phyloP scores from a whole-genome alignment of 2,888 invertebrate species.

The Halocaridina rubra region DNA sequence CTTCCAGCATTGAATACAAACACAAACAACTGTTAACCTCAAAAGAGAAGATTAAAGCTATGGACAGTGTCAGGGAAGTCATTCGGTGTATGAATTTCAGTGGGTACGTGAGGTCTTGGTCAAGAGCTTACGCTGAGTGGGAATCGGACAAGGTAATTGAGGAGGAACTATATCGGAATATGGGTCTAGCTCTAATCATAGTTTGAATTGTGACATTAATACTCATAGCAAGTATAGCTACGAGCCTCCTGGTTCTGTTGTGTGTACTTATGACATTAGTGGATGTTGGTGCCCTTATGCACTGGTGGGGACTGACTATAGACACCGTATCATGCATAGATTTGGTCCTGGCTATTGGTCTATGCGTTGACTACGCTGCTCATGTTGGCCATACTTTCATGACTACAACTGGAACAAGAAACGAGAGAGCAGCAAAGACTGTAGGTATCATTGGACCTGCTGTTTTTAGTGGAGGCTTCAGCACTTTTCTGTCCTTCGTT shows the following conservation, averaged over 20 bases:
- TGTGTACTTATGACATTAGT: conserved; percentile 76
- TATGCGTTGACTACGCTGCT: conserved; percentile 66
- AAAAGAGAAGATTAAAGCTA: conserved; percentile 78
- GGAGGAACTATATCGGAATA: conserved; percentile 80
- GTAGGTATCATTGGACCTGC: conserved; percentile 77
- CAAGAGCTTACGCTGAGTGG: conserved; percentile 62
- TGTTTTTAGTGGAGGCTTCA: conserved; percentile 68
- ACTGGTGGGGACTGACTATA: conserved; percentile 69
- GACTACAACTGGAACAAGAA: conserved; percentile 33
- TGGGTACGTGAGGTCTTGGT: conserved; percentile 47
- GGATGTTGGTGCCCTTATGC: conserved; percentile 68
- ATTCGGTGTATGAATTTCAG: conserved; percentile 41
- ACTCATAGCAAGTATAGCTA: conserved; percentile 81
- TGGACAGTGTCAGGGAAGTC: conserved; percentile 73
- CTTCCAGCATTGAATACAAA: conserved; percentile 70
- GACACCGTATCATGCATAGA: conserved; percentile 72
- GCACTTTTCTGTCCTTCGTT: conserved; percentile 68
- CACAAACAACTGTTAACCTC: conserved; percentile 73
- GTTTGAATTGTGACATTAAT: conserved; percentile 82
- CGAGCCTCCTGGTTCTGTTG: conserved; percentile 81
- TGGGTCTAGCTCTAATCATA: conserved; percentile 80
- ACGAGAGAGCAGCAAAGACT: conserved; percentile 74
- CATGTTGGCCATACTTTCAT: conserved; percentile 69
- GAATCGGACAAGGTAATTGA: conserved; percentile 74
- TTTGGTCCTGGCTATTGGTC: conserved; percentile 64